These are phyloP conservation scores for Sebastes dallii DNA, from an alignment of 2,797 vertebrate genomes.

Conservation along the genomic window DNA sequence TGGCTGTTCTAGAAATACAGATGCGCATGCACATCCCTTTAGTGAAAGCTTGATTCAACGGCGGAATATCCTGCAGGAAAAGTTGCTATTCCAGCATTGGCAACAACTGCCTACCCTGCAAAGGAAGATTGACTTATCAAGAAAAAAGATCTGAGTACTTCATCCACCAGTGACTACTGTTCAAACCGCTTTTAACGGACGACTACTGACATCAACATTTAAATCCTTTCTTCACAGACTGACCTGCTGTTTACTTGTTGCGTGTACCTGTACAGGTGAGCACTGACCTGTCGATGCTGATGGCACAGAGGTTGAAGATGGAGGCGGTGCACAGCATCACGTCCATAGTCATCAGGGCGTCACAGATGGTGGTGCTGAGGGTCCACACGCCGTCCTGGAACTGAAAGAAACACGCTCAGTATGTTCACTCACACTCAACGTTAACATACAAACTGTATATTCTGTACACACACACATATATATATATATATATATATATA, in stretches of 20 bases:
- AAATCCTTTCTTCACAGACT: neutral
- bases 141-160: neutral
- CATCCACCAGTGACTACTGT: neutral
- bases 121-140: neutral
- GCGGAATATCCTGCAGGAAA: too few species aligned
- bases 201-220: too few species aligned
- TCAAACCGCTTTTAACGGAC: neutral
- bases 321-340: conserved; percentile 98
- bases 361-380: conserved; percentile 87
- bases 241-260: neutral
- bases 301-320: conserved; percentile 98
- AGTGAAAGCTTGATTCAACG: too few species aligned
- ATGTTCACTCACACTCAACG: neutral
- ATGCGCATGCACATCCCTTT: too few species aligned
- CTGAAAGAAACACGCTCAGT: conserved; percentile 67
- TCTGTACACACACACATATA: neutral
- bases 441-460: neutral
- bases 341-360: conserved; percentile 95
- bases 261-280: neutral
- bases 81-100: too few species aligned
- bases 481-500: too few species aligned
- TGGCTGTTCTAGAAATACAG: too few species aligned
- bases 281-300: conserved; percentile 93
- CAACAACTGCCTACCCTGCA: too few species aligned
- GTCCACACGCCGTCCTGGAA: conserved; percentile 93